Conservation (phyloP, 1,140 invertebrate species). For the Mactra quadrangularis region DNA sequence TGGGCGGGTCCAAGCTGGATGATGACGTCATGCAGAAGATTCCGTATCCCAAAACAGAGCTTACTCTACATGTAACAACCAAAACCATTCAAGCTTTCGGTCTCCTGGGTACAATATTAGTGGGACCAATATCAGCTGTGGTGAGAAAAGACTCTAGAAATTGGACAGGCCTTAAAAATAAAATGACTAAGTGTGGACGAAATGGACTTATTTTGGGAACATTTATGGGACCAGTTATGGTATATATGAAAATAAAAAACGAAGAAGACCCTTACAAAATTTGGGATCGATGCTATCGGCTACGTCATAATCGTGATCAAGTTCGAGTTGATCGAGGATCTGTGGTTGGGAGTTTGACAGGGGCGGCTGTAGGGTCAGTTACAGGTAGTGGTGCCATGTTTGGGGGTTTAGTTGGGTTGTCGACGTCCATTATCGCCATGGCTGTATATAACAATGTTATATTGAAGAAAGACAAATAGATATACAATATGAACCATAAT, state of each 20-base stretch:
- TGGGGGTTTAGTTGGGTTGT: slow-evolving; percentile 56
- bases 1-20: slow-evolving; percentile 18
- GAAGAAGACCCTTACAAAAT: slow-evolving; percentile 50
- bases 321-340: slow-evolving; percentile 54
- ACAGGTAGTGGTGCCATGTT: slow-evolving; percentile 56
- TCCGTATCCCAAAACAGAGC: slow-evolving; percentile 32
- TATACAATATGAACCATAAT: too few species aligned
- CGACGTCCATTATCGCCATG: slow-evolving; percentile 24
- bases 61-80: slow-evolving; percentile 48
- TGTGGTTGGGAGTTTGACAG: slow-evolving; percentile 23
- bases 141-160: slow-evolving; percentile 56
- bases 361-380: slow-evolving; percentile 32
- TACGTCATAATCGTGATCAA: slow-evolving; percentile 55
- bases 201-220: slow-evolving; percentile 54
- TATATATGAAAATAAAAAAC: slow-evolving; percentile 44
- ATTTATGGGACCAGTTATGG: slow-evolving; percentile 35
- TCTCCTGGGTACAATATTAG: slow-evolving; percentile 47
- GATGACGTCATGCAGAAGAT: slow-evolving; percentile 57
- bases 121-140: slow-evolving; percentile 51
- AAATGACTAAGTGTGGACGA: slow-evolving; percentile 53
- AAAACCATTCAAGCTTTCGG: slow-evolving; percentile 59
- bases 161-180: slow-evolving; percentile 29
- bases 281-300: slow-evolving; percentile 63
- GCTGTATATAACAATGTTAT: slow-evolving; percentile 45
- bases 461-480: neutral